These are phyloP conservation scores for Onychomys leucogaster DNA, from an alignment of 2,797 vertebrate genomes.

Conservation along the genomic window DNA sequence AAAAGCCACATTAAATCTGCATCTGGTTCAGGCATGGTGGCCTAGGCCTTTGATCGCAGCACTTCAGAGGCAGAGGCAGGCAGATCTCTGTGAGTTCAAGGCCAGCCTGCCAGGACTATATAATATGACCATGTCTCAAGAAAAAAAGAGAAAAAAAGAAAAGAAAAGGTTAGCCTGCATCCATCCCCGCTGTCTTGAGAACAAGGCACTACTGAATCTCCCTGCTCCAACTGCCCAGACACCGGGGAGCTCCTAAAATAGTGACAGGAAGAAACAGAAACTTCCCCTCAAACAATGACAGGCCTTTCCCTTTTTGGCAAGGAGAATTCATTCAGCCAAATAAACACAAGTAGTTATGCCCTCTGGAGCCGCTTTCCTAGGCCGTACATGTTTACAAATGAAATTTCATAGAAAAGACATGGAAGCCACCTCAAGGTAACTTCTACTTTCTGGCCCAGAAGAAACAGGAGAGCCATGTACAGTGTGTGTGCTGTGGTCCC, in stretches of 20 bases:
- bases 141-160: not conserved
- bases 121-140: not conserved
- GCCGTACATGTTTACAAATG: not conserved
- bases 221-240: not conserved
- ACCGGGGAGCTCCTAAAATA: not conserved
- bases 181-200: not conserved
- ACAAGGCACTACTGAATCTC: not conserved
- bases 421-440: not conserved
- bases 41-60: not conserved
- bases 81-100: not conserved
- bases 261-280: slow-evolving; percentile 16
- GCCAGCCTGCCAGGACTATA: not conserved
- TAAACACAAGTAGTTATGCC: not conserved
- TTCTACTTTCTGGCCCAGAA: not conserved
- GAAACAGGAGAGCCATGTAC: not conserved
- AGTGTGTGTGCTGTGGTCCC: no score
- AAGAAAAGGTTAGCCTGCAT: rapidly evolving
- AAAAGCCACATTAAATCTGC: not conserved
- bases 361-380: not conserved
- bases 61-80: not conserved
- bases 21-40: not conserved
- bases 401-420: not conserved
- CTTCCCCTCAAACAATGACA: slow-evolving; percentile 30
- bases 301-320: slow-evolving; percentile 52
- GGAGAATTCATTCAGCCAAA: slow-evolving; percentile 30